Conservation (phyloP, 2,888 invertebrate genomes). For the Rhyacophila evoluta region DNA sequence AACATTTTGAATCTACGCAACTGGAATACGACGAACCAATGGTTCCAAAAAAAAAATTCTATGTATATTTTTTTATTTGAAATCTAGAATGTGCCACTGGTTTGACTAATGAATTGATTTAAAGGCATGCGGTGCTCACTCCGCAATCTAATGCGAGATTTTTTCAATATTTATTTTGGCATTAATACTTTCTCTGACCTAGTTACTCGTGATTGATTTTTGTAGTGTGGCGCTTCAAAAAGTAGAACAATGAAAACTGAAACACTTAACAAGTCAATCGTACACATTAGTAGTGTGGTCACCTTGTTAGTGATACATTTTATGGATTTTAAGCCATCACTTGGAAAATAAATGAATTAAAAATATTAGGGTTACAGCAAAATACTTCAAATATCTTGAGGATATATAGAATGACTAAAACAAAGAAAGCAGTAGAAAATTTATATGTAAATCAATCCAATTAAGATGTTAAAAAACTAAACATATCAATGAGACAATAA, state of each 20-base stretch:
- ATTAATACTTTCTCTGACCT: constrained; percentile 46
- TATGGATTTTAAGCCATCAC: no score
- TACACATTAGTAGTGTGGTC: no score
- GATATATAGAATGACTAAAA: no score
- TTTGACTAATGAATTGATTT: not conserved
- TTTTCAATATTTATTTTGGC: constrained; percentile 29
- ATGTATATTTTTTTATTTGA: not conserved
- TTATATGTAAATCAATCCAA: constrained; percentile 7
- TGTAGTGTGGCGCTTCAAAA: constrained; percentile 20
- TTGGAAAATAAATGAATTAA: no score
- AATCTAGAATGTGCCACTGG: not conserved
- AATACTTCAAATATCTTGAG: no score
- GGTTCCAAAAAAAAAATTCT: no score
- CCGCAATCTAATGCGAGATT: constrained; percentile 7
- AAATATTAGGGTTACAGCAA: no score
- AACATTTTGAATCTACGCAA: no score
- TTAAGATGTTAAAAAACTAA: no score
- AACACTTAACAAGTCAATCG: constrained; percentile 41
- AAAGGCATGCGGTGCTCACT: not conserved
- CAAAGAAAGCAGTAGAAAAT: constrained; percentile 25
- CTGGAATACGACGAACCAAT: no score
- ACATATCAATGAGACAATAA: no score
- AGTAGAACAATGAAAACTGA: not conserved
- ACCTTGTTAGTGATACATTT: no score
- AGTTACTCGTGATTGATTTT: constrained; percentile 43